Evolutionary conservation across 1,140 invertebrate species (phyloP).

Genomic region (Maconellicoccus hirsutus): DNA sequence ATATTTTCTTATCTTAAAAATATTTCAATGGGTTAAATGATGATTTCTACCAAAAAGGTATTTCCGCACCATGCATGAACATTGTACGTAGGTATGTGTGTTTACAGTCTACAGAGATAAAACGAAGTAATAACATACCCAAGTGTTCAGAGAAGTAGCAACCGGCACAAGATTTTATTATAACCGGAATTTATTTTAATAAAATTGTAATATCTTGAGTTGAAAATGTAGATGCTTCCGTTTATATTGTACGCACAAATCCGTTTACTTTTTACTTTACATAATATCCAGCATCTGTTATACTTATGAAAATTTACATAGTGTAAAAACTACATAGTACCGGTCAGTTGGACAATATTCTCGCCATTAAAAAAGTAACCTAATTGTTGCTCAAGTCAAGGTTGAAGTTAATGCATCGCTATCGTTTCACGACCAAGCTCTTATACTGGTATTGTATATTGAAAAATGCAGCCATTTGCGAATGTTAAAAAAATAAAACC

Average conservation of each 20-base stretch:
- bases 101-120: too few relatives aligned
- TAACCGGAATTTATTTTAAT: not conserved
- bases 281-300: not conserved
- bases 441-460: not conserved
- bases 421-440: conserved; percentile 2
- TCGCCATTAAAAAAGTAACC: not conserved
- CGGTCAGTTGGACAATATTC: too few relatives aligned
- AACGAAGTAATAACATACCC: too few relatives aligned
- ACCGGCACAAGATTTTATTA: not conserved
- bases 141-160: too few relatives aligned
- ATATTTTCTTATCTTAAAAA: not conserved
- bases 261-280: not conserved
- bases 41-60: not conserved
- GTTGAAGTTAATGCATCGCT: not conserved
- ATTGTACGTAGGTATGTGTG: too few relatives aligned
- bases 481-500: not conserved
- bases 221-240: not conserved
- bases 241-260: not conserved
- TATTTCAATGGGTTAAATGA: not conserved
- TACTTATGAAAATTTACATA: not conserved
- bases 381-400: not conserved
- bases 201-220: not conserved
- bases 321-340: too few relatives aligned
- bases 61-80: too few relatives aligned
- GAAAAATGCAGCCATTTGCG: not conserved